A percentile compares a stretch with the other conserved stretches of the same genome.
These are phyloP conservation scores for Drosophila pruinosa DNA, from an alignment of 1,140 invertebrate genomes.

Conservation along the genomic window DNA sequence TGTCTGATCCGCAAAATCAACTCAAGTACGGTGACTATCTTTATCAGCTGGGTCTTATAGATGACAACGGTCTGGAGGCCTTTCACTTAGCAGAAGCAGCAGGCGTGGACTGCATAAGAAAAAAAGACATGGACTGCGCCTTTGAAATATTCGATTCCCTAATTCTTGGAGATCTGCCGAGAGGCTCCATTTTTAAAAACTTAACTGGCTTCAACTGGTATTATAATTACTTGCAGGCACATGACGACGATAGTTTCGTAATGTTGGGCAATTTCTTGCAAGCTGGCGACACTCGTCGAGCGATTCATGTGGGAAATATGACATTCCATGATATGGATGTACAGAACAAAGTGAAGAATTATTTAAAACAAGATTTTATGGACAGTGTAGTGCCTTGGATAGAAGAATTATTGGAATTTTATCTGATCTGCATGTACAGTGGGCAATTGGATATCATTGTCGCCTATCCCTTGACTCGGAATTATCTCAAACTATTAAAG, in stretches of 20 bases:
- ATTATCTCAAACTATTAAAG: conserved; percentile 87
- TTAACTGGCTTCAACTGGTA: conserved; percentile 90
- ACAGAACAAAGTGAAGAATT: conserved; percentile 85
- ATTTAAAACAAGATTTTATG: conserved; percentile 91
- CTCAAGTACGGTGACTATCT: conserved; percentile 90
- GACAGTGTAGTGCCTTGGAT: conserved; percentile 90
- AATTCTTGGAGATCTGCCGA: conserved; percentile 87
- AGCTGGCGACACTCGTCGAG: conserved; percentile 85
- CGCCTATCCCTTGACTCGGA: conserved; percentile 89
- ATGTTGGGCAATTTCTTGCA: conserved; percentile 85
- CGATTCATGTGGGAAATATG: conserved; percentile 91
- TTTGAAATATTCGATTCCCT: conserved; percentile 88
- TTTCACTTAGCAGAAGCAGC: conserved; percentile 86
- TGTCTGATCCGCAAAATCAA: conserved; percentile 91
- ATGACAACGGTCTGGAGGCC: conserved; percentile 85
- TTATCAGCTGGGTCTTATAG: conserved; percentile 90
- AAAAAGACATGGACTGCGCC: conserved; percentile 86
- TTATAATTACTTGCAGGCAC: conserved; percentile 89
- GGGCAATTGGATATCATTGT: conserved; percentile 93
- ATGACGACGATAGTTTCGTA: conserved; percentile 76
- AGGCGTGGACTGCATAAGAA: conserved; percentile 85
- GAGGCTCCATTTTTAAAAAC: conserved; percentile 88
- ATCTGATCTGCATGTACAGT: conserved; percentile 89
- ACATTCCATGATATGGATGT: conserved; percentile 85
- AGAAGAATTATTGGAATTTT: conserved; percentile 86